Evolutionary conservation across 2,888 invertebrate genomes (phyloP).

Genomic region (Macaria liturata): DNA sequence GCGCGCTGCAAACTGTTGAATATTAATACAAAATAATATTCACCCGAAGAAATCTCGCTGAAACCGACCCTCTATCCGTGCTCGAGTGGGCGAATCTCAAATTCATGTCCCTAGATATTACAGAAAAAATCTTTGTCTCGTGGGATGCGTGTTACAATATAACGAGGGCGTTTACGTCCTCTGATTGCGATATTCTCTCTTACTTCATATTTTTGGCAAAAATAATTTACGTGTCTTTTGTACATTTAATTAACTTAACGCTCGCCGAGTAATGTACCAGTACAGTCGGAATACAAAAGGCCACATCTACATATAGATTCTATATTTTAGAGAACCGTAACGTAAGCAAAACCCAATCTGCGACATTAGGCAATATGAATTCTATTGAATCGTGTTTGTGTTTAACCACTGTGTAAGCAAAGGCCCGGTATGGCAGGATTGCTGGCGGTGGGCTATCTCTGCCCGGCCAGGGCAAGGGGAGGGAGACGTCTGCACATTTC

Average conservation of each 20-base stretch:
- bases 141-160: conserved; percentile 8
- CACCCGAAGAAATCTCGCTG: conserved; percentile 55
- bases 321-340: too few species aligned
- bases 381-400: conserved; percentile 11
- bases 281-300: too few species aligned
- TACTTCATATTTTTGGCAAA: too few species aligned
- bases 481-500: conserved; percentile 43
- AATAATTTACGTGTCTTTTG: too few species aligned
- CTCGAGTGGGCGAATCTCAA: conserved; percentile 49
- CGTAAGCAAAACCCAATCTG: too few species aligned
- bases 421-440: conserved; percentile 1
- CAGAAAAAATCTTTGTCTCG: conserved; percentile 21
- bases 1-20: conserved; percentile 74
- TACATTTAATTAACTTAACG: too few species aligned
- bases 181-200: background rate
- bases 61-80: conserved; percentile 49
- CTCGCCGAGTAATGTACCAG: too few species aligned
- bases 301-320: too few species aligned
- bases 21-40: conserved; percentile 76
- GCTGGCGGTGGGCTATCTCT: conserved; percentile 10
- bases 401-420: conserved; percentile 18
- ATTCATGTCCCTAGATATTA: conserved; percentile 21
- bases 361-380: conserved; percentile 4
- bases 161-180: conserved; percentile 15
- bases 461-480: conserved; percentile 19